Base-by-base conservation (phyloP, 2,113 vertebrate genomes). In the Cynoglossus semilaevis region DNA sequence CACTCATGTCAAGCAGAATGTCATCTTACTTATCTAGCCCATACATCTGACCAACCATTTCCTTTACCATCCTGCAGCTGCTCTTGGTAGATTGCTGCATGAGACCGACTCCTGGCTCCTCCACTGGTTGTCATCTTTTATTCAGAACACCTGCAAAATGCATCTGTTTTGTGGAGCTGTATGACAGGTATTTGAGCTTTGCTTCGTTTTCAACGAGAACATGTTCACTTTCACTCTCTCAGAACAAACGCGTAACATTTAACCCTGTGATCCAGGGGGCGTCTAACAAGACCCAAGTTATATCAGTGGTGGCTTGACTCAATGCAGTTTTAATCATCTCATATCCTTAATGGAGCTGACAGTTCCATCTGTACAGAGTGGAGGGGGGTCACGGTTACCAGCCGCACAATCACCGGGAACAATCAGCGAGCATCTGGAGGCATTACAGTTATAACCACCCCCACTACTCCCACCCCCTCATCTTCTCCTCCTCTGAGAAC, bases 311-410 rank as follows among this genome's bases (percentile, higher is more conserved):
- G 65, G 45, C 66, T 72, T 68, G 45, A 35, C 79, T 54, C 58
- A 73, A 69, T 67, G 53, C 38, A 66, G 58, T 53, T 85, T 83
- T 78, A 85, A 88, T 88, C 75, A 83, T 76, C 76, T 76, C 67
- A 51, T 63, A 70, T 50, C 70, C 67, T 62, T 72, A 77, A 75
- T 79, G 68, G 61, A 80, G 66, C 67, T 81, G 86, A 84, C 81
- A 82, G 80, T 69, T 75, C 88, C 86, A 87, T 91, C 86, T 90
- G 87, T 44, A 59, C 57, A 2, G 63, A 58, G 76, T 55, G 11
- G 67, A 65, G 44, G 63, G 63, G 74, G 75, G 71, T 60, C 42
- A 35, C 63, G 63, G 66, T 57, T 72, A 71, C 77, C 34, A 63
- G 62, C 61, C 59, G 62, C 67, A 76, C 72, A 72, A 71, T 82